Base-by-base conservation (phyloP, 2,113 vertebrate species). In the Entosphenus tridentatus region DNA sequence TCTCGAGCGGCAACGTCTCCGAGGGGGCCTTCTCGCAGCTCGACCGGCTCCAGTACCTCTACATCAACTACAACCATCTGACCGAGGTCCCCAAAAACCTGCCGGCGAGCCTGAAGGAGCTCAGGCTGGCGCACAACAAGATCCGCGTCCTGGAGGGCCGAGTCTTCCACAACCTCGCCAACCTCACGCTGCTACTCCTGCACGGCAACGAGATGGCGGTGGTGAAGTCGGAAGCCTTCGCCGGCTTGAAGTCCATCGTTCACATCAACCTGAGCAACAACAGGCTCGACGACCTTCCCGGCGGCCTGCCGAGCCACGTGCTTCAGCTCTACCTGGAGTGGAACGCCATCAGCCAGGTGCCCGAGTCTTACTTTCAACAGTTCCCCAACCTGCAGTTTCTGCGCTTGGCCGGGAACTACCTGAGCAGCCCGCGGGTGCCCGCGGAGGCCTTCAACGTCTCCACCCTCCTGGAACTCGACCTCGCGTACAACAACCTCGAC, bases 261-360 rank as follows among this genome's bases (percentile, higher is more conserved):
- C 72, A 81, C 57, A 69, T 84, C 73, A 80, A 83, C 70, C 75
- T 83, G 68, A 78, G 80, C 58, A 73, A 72, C 55, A 83, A 85
- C 76, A 70, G 67, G 54, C 76, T 83, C 69, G 75, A 74, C 1
- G 68, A 73, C 3, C 71, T 83, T 11, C 81, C 82, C 10, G 69
- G 67, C 12, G 70, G 79, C 74, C 76, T 83, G 70, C 80, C 82
- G 16, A 55, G 74, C 5, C 78, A 79, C 2, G 21, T 82, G 58
- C 76, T 81, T 73, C 82, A 83, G 75, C 79, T 84, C 17, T 82
- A 83, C 70, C 72, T 83, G 70, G 81, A 79, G 71, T 76, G 79
- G 56, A 83, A 83, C 73, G 69, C 74, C 56, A 57, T 83, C 16
- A 71, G 73, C 11, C 74, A 39, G 10, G 73, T 83, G 72, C 72